A percentile compares a stretch with the other conserved stretches of the same genome.
These are phyloP conservation scores for Halictus rubicundus DNA, from an alignment of 1,140 invertebrate genomes.

Conservation along the genomic window DNA sequence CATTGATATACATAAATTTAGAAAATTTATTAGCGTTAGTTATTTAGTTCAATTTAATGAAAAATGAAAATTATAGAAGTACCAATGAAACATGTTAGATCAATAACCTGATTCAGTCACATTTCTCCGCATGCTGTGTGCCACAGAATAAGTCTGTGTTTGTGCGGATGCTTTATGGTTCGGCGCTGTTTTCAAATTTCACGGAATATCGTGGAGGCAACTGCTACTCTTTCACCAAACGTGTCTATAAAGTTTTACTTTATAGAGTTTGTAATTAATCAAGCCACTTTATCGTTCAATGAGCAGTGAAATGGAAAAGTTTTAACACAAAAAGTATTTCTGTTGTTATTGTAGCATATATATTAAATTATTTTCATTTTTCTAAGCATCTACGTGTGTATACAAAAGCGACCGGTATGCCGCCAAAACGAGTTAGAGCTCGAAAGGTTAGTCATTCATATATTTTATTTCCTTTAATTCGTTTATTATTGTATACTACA, in stretches of 20 bases:
- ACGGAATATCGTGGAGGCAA: slow-evolving; percentile 9
- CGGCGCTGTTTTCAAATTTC: slow-evolving; percentile 35
- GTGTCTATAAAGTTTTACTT: neutral
- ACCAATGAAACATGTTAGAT: neutral
- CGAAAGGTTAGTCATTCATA: slow-evolving; percentile 46
- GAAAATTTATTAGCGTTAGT: neutral
- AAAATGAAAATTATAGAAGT: neutral
- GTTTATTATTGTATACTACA: neutral
- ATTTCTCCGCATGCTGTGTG: neutral
- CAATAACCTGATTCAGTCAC: neutral
- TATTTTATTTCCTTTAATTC: slow-evolving; percentile 1
- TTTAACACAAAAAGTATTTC: neutral
- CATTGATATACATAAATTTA: neutral
- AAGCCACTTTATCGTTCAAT: neutral
- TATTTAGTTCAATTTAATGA: neutral
- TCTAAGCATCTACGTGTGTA: neutral
- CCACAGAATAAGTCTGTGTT: too few relatives aligned
- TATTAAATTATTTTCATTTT: slow-evolving; percentile 3
- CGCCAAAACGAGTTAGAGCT: slow-evolving; percentile 47
- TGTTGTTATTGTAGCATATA: too few relatives aligned
- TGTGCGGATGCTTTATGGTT: neutral
- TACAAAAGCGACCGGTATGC: slow-evolving; percentile 34
- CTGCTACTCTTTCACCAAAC: neutral
- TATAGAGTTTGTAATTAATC: too few relatives aligned
- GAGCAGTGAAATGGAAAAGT: neutral